phyloP scores from a whole-genome alignment of 2,113 vertebrate species.

The Malurus elegans region DNA sequence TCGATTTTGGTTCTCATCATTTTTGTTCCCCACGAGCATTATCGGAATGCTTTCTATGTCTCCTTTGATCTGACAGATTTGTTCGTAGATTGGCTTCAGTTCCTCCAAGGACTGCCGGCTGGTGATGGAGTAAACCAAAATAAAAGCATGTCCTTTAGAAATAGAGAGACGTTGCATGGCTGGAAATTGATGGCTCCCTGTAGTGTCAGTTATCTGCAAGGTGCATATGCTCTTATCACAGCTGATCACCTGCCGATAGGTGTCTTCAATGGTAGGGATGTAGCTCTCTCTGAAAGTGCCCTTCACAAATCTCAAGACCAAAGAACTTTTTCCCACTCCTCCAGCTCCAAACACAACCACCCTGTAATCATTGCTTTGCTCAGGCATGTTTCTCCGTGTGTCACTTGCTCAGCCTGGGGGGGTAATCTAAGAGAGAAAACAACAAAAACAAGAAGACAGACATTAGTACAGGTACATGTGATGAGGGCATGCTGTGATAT shows the following conservation, averaged over 20 bases:
- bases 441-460: neutral
- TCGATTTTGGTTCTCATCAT: conserved; percentile 77
- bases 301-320: conserved; percentile 82
- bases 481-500: neutral
- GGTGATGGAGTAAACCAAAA: conserved; percentile 82
- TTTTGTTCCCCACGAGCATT: conserved; percentile 85
- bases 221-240: conserved; percentile 86
- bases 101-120: conserved; percentile 82
- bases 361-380: conserved; percentile 84
- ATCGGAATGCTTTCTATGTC: conserved; percentile 82
- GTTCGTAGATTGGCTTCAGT: conserved; percentile 81
- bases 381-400: conserved; percentile 73
- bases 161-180: conserved; percentile 86
- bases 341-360: conserved; percentile 84
- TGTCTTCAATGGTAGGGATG: conserved; percentile 84
- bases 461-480: neutral
- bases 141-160: conserved; percentile 83
- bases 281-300: conserved; percentile 85
- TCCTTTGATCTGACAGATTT: conserved; percentile 84
- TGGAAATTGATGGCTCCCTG: conserved; percentile 83
- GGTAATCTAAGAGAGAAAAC: conserved; percentile 42
- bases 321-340: conserved; percentile 83
- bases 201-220: conserved; percentile 84
- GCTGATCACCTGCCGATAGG: conserved; percentile 85
- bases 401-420: neutral